Conservation (phyloP, 2,888 invertebrate genomes). For the Tetrapedia diversipes region DNA sequence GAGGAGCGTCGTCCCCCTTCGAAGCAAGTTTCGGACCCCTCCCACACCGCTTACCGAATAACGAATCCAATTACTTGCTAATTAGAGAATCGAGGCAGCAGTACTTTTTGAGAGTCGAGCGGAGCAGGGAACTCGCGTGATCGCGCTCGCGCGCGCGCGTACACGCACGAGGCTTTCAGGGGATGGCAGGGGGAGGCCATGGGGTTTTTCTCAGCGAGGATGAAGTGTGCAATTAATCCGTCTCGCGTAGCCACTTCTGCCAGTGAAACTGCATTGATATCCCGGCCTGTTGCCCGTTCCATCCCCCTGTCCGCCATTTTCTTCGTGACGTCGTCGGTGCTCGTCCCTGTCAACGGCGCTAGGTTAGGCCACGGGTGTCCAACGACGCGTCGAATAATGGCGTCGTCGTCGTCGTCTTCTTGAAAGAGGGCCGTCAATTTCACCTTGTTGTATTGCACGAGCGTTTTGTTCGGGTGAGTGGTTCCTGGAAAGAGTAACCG, state of each 20-base stretch:
- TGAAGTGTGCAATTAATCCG: slow-evolving; percentile 77
- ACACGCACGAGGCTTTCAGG: slow-evolving; percentile 6
- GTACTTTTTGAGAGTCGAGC: slow-evolving; percentile 56
- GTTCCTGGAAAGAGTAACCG: background rate
- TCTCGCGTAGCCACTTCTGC: slow-evolving; percentile 72
- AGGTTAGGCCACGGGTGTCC: too few relatives aligned
- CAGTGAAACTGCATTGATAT: slow-evolving; percentile 64
- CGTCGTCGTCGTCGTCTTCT: slow-evolving; percentile 17
- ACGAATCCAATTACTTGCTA: slow-evolving; percentile 73
- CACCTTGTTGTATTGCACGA: background rate
- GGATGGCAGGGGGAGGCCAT: slow-evolving; percentile 36
- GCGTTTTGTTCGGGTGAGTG: background rate
- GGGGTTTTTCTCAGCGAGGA: slow-evolving; percentile 66
- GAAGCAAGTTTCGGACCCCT: slow-evolving; percentile 6
- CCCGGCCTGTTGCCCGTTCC: slow-evolving; percentile 16
- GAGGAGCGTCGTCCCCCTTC: background rate
- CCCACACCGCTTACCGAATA: slow-evolving; percentile 53
- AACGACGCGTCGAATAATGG: slow-evolving; percentile 23
- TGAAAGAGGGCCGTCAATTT: background rate
- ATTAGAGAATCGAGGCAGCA: slow-evolving; percentile 66
- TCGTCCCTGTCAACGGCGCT: slow-evolving; percentile 25
- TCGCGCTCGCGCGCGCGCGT: slow-evolving; percentile 3
- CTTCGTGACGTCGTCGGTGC: slow-evolving; percentile 8
- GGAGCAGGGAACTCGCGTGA: too few relatives aligned
- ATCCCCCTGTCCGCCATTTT: slow-evolving; percentile 9